Percentiles rank a stretch among this genome's conserved stretches.
Conservation (phyloP, 2,113 vertebrate species). For the Ptilorrhoa leucosticta region DNA sequence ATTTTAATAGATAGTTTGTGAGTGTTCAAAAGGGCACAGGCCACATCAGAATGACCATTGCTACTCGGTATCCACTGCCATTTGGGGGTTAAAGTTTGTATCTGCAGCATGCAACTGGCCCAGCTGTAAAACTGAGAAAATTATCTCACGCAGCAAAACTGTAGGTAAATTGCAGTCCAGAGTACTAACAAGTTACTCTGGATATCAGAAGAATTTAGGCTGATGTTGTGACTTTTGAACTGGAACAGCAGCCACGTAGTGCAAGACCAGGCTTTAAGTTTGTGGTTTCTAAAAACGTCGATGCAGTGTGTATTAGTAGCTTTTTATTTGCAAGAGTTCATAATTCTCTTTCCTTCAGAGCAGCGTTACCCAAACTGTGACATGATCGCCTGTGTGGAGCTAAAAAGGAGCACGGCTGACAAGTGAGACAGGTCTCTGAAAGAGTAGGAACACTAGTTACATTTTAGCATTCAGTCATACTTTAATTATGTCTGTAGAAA, state of each 20-base stretch:
- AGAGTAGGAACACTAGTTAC: neutral
- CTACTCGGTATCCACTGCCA: rapidly evolving
- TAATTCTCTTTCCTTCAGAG: neutral
- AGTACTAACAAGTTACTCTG: neutral
- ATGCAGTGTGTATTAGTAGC: neutral
- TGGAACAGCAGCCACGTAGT: neutral
- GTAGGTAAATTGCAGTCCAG: neutral
- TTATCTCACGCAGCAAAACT: neutral
- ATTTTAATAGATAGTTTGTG: neutral
- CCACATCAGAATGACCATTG: neutral
- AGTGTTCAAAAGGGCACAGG: neutral
- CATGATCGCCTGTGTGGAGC: neutral
- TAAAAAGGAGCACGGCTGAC: neutral
- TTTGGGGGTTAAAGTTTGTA: neutral
- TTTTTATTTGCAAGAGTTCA: neutral
- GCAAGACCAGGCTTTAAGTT: neutral
- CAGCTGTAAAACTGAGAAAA: neutral
- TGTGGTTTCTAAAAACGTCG: neutral
- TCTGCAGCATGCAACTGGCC: neutral
- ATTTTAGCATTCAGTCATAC: neutral
- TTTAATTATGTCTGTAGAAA: neutral
- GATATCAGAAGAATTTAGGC: neutral
- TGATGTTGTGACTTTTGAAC: neutral
- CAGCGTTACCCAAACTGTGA: neutral
- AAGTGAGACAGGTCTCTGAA: neutral